phyloP scores from a whole-genome alignment of 2,113 vertebrate species.

The Oenanthe oenanthe region DNA sequence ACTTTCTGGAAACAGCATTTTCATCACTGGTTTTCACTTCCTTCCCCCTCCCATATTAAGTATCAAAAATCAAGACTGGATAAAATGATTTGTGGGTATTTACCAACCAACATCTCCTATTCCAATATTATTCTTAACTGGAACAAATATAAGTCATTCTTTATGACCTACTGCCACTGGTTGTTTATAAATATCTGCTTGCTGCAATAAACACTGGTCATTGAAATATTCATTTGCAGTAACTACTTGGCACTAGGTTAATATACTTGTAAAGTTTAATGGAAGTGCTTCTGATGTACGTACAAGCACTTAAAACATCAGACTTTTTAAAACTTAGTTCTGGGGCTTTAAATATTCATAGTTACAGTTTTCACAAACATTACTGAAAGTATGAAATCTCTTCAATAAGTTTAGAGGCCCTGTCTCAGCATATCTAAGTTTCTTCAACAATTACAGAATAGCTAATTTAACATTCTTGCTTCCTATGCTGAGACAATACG shows the following conservation, averaged over 20 bases:
- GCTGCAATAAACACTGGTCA: constrained; percentile 85
- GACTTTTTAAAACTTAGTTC: constrained; percentile 65
- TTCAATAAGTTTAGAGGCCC: constrained; percentile 68
- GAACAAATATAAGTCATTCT: constrained; percentile 62
- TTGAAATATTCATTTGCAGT: constrained; percentile 79
- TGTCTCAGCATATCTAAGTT: constrained; percentile 67
- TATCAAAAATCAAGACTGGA: constrained; percentile 61
- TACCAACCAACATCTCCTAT: constrained; percentile 57
- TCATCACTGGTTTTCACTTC: constrained; percentile 62
- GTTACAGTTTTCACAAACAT: constrained; percentile 74
- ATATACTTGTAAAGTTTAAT: constrained; percentile 74
- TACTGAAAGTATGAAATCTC: constrained; percentile 58
- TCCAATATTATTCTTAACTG: constrained; percentile 60
- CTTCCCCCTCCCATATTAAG: constrained; percentile 35
- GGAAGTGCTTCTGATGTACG: constrained; percentile 73
- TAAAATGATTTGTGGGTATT: constrained; percentile 52
- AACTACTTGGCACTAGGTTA: constrained; percentile 87
- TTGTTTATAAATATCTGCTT: constrained; percentile 85
- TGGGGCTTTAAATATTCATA: constrained; percentile 54
- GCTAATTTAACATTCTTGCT: constrained; percentile 65
- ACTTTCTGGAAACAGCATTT: constrained; percentile 61
- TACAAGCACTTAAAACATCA: constrained; percentile 75
- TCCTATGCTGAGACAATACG: constrained; percentile 52
- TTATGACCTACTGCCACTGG: constrained; percentile 60
- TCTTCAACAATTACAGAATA: constrained; percentile 61